Evolutionary conservation across 2,888 invertebrate species (phyloP).

Genomic region (Rhyacophila evoluta): DNA sequence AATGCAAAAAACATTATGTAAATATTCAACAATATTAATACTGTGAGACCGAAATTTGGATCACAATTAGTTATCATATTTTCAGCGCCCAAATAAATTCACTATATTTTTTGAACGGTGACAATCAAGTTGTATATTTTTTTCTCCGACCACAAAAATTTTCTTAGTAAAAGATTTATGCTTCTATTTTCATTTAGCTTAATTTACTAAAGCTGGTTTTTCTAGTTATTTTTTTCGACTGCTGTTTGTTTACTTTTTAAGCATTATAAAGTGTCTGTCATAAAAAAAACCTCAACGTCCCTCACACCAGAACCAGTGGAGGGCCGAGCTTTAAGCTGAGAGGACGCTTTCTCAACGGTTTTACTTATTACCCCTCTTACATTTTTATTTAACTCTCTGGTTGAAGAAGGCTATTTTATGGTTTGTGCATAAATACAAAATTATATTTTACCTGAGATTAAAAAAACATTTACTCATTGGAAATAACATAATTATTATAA

Average conservation of each 20-base stretch:
- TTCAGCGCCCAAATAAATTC: background rate
- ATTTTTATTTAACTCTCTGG: background rate
- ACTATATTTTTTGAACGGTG: background rate
- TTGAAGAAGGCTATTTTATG: background rate
- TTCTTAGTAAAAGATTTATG: background rate
- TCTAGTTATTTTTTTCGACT: background rate
- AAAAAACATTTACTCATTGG: too few species aligned
- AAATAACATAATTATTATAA: too few species aligned
- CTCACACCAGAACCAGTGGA: background rate
- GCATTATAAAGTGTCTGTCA: conserved; percentile 24
- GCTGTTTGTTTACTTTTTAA: conserved; percentile 15
- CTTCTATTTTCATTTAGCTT: conserved; percentile 12
- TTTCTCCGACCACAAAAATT: background rate
- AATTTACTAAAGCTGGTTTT: conserved; percentile 1
- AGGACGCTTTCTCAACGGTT: background rate
- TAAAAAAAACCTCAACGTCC: conserved; percentile 5
- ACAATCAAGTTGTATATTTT: background rate
- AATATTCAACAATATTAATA: too few species aligned
- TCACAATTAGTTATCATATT: background rate
- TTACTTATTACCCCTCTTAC: background rate
- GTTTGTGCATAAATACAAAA: too few species aligned
- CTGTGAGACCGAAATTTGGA: background rate
- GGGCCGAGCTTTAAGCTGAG: background rate
- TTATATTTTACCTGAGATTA: too few species aligned
- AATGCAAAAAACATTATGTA: too few species aligned